Percentiles rank a stretch among this genome's conserved stretches.
Evolutionary conservation across 2,888 invertebrate genomes (phyloP).

Genomic region (Ormia ochracea): DNA sequence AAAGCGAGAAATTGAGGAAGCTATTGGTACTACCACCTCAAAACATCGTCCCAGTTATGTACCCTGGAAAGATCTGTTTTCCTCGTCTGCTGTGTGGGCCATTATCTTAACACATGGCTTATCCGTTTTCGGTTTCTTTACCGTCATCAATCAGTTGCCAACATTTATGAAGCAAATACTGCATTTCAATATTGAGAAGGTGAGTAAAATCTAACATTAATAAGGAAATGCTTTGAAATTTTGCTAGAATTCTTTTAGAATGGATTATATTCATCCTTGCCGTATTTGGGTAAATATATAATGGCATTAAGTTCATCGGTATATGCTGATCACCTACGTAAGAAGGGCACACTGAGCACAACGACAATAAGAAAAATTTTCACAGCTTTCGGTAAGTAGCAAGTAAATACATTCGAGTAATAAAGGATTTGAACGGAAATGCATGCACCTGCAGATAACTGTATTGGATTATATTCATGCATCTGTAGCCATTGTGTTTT

Average conservation of each 20-base stretch:
- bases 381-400: conserved; percentile 80
- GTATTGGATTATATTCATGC: too few species aligned
- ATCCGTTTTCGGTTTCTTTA: conserved; percentile 92
- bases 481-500: too few species aligned
- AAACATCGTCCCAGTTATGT: conserved; percentile 81
- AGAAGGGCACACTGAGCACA: conserved; percentile 83
- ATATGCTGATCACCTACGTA: conserved; percentile 84
- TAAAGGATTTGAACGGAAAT: too few species aligned
- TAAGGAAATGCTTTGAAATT: background rate
- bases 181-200: conserved; percentile 86
- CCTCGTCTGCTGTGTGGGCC: conserved; percentile 89
- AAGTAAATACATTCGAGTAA: too few species aligned
- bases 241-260: conserved; percentile 80
- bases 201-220: conserved; percentile 66
- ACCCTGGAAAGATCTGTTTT: conserved; percentile 85
- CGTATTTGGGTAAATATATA: conserved; percentile 90
- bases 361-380: conserved; percentile 85
- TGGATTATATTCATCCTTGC: conserved; percentile 88
- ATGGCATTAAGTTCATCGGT: conserved; percentile 86
- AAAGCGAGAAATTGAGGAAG: conserved; percentile 83
- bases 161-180: conserved; percentile 90
- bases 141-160: conserved; percentile 90
- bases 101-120: conserved; percentile 89
- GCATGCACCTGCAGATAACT: too few species aligned
- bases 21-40: conserved; percentile 81